A percentile compares a stretch with the other conserved stretches of the same genome.
These are phyloP conservation scores for Gopherus evgoodei DNA, from an alignment of 2,113 vertebrate genomes.

Conservation along the genomic window DNA sequence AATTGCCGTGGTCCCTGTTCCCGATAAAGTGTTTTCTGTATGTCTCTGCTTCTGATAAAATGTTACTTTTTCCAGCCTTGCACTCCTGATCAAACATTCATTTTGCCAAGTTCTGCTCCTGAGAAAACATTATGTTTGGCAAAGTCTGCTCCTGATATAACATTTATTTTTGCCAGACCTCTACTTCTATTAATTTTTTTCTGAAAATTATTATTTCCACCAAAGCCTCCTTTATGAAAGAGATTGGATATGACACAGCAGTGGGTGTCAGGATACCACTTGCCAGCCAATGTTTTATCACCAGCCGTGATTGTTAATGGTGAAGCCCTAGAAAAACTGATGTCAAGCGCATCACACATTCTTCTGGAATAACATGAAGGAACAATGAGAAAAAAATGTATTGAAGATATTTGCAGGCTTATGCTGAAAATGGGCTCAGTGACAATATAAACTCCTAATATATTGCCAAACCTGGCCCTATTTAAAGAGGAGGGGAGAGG, in stretches of 20 bases:
- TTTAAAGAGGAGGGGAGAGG: constrained; percentile 61
- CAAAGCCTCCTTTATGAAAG: constrained; percentile 31
- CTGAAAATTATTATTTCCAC: constrained; percentile 65
- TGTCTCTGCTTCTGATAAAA: constrained; percentile 61
- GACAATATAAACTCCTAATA: constrained; percentile 75
- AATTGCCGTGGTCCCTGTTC: constrained; percentile 26
- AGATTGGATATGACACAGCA: constrained; percentile 40
- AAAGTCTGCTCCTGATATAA: constrained; percentile 36
- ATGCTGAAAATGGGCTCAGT: constrained; percentile 76
- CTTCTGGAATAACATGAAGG: constrained; percentile 58
- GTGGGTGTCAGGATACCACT: constrained; percentile 13
- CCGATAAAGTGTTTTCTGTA: constrained; percentile 68
- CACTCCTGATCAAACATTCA: constrained; percentile 58
- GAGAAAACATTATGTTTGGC: constrained; percentile 73
- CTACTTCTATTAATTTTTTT: constrained; percentile 60
- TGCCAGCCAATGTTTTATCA: constrained; percentile 55
- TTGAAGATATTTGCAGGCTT: constrained; percentile 61
- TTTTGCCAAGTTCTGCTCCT: constrained; percentile 69
- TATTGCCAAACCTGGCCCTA: constrained; percentile 70
- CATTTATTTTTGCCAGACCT: constrained; percentile 56
- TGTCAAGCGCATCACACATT: not conserved
- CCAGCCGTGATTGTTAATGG: constrained; percentile 27
- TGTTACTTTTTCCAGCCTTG: constrained; percentile 54
- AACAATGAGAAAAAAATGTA: constrained; percentile 56
- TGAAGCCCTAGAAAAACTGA: constrained; percentile 34